A percentile compares a stretch with the other conserved stretches of the same genome.
phyloP scores from a whole-genome alignment of 2,888 invertebrate genomes.

The Papilio protenor region DNA sequence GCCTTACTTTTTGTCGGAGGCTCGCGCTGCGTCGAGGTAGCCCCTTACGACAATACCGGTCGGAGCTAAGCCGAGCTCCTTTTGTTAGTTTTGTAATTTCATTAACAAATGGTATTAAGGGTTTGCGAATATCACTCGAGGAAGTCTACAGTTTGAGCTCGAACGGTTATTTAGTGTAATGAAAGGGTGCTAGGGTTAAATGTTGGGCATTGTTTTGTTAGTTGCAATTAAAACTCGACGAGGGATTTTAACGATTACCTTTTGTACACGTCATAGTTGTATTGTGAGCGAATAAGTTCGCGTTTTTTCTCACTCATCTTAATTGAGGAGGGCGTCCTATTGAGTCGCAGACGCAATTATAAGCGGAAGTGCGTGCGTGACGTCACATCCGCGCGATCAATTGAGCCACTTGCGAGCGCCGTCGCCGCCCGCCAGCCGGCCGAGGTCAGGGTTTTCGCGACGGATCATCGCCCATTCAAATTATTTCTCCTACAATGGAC shows the following conservation, averaged over 20 bases:
- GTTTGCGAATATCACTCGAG: constrained; percentile 31
- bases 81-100: constrained; percentile 42
- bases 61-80: constrained; percentile 30
- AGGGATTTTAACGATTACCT: constrained; percentile 3
- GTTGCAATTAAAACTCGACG: constrained; percentile 16
- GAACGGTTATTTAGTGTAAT: constrained; percentile 26
- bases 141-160: constrained; percentile 14
- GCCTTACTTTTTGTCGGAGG: constrained; percentile 49
- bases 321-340: constrained; percentile 39
- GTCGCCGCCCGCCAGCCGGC: constrained; percentile 29
- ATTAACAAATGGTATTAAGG: constrained; percentile 41
- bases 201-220: constrained; percentile 1
- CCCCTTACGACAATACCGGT: constrained; percentile 35
- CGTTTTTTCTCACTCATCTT: constrained; percentile 26
- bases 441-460: constrained; percentile 69
- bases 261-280: not conserved
- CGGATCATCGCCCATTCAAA: constrained; percentile 40
- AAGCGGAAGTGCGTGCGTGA: constrained; percentile 70
- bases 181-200: not conserved
- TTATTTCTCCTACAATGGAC: constrained; percentile 28
- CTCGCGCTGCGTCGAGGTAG: constrained; percentile 41
- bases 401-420: constrained; percentile 56
- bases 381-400: constrained; percentile 73
- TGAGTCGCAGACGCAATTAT: constrained; percentile 68
- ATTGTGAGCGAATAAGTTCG: constrained; percentile 6